Conservation (phyloP, 2,797 vertebrate genomes). For the Sebastes iracundus region DNA sequence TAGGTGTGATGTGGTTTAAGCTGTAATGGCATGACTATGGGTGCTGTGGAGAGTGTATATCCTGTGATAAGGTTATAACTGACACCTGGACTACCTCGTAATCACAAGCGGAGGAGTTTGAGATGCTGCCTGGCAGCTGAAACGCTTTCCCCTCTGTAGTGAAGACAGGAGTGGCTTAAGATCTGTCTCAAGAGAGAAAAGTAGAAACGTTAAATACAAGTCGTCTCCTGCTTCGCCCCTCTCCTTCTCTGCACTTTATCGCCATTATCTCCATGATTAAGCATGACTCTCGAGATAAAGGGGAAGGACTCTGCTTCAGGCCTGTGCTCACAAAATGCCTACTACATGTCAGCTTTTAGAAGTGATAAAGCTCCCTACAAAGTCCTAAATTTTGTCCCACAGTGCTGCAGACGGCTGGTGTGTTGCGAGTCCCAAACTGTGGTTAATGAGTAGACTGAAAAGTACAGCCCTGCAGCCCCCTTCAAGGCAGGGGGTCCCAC, state of each 20-base stretch:
- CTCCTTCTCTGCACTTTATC: not conserved
- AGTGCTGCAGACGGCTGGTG: not conserved
- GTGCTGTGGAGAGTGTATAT: not conserved
- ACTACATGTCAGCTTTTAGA: not conserved
- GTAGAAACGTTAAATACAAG: not conserved
- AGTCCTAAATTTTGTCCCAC: not conserved
- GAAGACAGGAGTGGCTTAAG: not conserved
- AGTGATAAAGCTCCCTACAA: not conserved
- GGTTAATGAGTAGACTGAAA: not conserved
- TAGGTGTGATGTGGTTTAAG: not conserved
- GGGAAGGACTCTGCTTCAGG: not conserved
- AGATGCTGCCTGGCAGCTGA: conserved; percentile 1
- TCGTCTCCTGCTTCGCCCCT: not conserved
- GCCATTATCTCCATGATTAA: not conserved
- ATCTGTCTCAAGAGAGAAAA: not conserved
- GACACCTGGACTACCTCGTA: not conserved
- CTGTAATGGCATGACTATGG: not conserved
- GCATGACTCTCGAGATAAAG: not conserved
- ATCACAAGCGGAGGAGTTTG: conserved; percentile 6
- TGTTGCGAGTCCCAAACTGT: not conserved
- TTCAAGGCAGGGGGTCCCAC: not conserved
- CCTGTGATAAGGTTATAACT: not conserved
- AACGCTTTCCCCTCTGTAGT: not conserved
- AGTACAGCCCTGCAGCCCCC: not conserved
- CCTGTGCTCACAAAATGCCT: not conserved